A percentile compares a stretch with the other conserved stretches of the same genome.
phyloP scores from a whole-genome alignment of 2,888 invertebrate genomes.

The Leucophenga maculata region DNA sequence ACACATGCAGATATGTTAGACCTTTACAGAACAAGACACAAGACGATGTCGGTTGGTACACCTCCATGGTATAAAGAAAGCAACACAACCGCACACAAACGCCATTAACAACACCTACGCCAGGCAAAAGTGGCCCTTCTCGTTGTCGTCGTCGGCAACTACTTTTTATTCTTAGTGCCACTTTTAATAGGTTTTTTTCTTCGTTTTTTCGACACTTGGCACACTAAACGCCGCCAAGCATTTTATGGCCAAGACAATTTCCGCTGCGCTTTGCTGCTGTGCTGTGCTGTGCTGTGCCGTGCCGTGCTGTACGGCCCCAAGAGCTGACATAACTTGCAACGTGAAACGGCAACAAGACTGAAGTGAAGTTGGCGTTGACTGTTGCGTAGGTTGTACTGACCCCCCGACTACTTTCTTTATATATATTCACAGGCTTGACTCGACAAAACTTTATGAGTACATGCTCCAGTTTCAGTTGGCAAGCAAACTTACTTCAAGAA shows the following conservation, averaged over 20 bases:
- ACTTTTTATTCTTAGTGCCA: not conserved
- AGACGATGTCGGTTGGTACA: too few relatives aligned
- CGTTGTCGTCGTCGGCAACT: not conserved
- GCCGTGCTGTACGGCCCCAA: constrained; percentile 27
- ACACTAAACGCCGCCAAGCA: constrained; percentile 40
- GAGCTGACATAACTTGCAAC: constrained; percentile 33
- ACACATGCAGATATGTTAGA: too few relatives aligned
- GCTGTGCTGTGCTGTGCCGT: constrained; percentile 25
- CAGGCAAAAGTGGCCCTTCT: not conserved
- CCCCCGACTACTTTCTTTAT: too few relatives aligned
- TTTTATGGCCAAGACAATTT: constrained; percentile 51
- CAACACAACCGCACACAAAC: not conserved
- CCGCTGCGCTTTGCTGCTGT: constrained; percentile 37
- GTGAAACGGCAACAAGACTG: not conserved
- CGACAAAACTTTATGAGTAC: constrained; percentile 15
- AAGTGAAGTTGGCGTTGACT: too few relatives aligned
- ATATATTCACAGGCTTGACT: not conserved
- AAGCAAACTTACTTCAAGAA: not conserved
- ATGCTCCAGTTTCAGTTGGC: constrained; percentile 19
- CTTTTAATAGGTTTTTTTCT: not conserved
- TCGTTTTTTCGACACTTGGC: constrained; percentile 12
- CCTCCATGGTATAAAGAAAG: too few relatives aligned
- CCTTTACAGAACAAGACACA: not conserved
- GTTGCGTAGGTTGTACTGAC: too few relatives aligned
- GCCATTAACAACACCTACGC: constrained; percentile 25